Evolutionary conservation across 2,888 invertebrate species (phyloP).

Genomic region (Ceriagrion tenellum): DNA sequence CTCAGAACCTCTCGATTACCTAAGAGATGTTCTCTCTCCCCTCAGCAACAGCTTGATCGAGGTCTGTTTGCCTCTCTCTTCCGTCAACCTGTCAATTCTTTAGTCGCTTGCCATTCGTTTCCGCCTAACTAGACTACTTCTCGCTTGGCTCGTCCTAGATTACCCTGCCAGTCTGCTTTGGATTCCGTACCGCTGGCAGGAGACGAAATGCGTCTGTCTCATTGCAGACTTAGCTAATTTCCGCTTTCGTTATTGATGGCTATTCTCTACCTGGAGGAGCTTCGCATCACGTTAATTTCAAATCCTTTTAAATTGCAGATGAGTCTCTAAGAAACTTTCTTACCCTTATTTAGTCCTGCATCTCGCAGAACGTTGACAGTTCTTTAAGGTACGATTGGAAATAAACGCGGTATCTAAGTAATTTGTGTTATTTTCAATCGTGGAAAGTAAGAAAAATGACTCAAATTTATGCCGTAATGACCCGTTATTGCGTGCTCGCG

Average conservation of each 20-base stretch:
- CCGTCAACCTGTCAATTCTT: slow-evolving; percentile 16
- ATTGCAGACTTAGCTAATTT: background rate
- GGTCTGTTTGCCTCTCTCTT: background rate
- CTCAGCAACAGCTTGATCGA: background rate
- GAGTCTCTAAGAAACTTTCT: background rate
- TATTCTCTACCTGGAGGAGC: background rate
- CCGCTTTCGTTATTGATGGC: background rate
- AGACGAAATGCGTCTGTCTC: background rate
- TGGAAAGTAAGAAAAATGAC: too few relatives aligned
- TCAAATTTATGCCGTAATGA: too few relatives aligned
- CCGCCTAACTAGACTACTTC: background rate
- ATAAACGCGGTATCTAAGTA: too few relatives aligned
- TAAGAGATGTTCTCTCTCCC: background rate
- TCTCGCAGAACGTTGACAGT: background rate
- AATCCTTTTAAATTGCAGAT: background rate
- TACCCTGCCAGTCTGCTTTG: background rate
- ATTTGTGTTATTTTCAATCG: too few relatives aligned
- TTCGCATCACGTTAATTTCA: background rate
- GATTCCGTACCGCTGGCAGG: background rate
- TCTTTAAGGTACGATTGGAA: background rate
- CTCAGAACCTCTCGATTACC: background rate
- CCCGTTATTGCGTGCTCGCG: too few relatives aligned
- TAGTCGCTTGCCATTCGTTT: background rate
- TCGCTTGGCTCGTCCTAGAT: slow-evolving; percentile 1
- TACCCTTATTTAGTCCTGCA: background rate